Evolutionary conservation across 2,888 invertebrate genomes (phyloP).

Genomic region (Xanthostigma xanthostigma): DNA sequence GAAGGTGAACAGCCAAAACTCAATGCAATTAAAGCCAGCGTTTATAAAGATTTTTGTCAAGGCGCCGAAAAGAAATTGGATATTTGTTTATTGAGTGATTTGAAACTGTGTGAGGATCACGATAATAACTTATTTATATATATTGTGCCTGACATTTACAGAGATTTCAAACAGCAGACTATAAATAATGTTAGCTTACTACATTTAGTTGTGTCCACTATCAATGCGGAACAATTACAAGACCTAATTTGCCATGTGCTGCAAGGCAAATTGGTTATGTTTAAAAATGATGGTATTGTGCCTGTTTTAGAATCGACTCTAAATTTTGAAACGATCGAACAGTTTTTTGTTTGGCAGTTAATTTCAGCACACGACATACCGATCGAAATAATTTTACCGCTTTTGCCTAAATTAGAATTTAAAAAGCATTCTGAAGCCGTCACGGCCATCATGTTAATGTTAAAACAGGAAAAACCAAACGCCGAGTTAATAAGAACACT

Average conservation of each 20-base stretch:
- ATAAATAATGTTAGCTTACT: constrained; percentile 79
- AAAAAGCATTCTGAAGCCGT: constrained; percentile 85
- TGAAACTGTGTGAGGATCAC: constrained; percentile 77
- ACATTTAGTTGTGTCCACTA: constrained; percentile 75
- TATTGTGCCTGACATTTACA: constrained; percentile 84
- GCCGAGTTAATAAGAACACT: constrained; percentile 73
- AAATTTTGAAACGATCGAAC: constrained; percentile 94
- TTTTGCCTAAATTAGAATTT: constrained; percentile 63
- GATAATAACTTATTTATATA: constrained; percentile 81
- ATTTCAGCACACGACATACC: constrained; percentile 87
- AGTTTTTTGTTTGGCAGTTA: constrained; percentile 94
- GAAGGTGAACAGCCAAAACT: constrained; percentile 29
- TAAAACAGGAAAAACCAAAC: constrained; percentile 84
- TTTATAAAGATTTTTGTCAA: constrained; percentile 82
- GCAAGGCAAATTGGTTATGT: constrained; percentile 74
- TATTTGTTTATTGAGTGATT: constrained; percentile 61
- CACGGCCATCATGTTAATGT: constrained; percentile 74
- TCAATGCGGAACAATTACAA: constrained; percentile 82
- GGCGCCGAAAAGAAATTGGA: constrained; percentile 60
- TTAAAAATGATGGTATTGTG: constrained; percentile 62
- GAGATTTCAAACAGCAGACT: constrained; percentile 74
- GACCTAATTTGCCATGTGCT: constrained; percentile 81
- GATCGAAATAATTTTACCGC: constrained; percentile 73
- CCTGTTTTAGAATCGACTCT: constrained; percentile 68
- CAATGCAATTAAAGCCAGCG: constrained; percentile 60